Conservation (phyloP, 2,113 vertebrate species). For the Halichoerus grypus region DNA sequence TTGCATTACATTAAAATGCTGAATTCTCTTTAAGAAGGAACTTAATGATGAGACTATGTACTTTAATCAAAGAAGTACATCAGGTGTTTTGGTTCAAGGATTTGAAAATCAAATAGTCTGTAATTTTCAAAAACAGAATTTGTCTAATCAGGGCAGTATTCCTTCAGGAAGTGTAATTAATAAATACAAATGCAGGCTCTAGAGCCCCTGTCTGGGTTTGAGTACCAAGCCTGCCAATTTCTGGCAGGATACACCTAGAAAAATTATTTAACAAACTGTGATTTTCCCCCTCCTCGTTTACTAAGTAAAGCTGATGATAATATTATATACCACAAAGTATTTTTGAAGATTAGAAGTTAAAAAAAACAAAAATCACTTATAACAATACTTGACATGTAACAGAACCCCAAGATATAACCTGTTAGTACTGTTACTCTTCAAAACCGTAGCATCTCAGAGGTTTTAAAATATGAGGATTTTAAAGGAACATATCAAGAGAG, state of each 20-base stretch:
- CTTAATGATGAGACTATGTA: neutral
- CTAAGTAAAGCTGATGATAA: neutral
- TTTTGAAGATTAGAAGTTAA: conserved; percentile 21
- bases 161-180: neutral
- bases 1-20: neutral
- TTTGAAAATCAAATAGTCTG: neutral
- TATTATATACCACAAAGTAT: neutral
- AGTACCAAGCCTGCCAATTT: neutral
- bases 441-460: neutral
- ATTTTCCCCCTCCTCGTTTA: neutral
- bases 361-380: neutral
- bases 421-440: neutral
- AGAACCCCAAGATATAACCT: neutral
- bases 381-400: neutral
- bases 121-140: neutral
- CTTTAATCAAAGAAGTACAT: neutral
- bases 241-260: neutral
- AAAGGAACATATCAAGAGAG: neutral
- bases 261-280: neutral
- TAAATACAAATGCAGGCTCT: neutral
- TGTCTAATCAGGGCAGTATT: neutral
- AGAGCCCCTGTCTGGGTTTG: neutral
- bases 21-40: neutral
- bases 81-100: neutral
- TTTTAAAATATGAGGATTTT: neutral